Percentiles rank a stretch among this genome's conserved stretches.
phyloP scores from a whole-genome alignment of 2,797 vertebrate species.

The Novumbra hubbsi region DNA sequence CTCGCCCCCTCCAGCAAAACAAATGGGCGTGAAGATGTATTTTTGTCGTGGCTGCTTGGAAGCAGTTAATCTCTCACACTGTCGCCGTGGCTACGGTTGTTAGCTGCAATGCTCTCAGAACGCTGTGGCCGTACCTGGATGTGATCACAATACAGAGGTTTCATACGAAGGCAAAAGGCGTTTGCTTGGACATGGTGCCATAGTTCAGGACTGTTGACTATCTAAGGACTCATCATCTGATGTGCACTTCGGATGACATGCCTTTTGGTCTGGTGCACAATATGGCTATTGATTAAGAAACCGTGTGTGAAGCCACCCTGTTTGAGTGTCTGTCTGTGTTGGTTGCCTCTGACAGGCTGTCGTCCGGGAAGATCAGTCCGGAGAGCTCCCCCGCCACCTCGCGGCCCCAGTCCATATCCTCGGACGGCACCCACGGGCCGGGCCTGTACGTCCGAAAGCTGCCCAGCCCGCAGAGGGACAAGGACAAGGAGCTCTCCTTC shows the following conservation, averaged over 20 bases:
- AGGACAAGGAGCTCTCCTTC: conserved; percentile 89
- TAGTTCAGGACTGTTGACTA: conserved; percentile 54
- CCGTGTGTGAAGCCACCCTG: neutral
- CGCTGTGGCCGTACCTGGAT: conserved; percentile 36
- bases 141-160: conserved; percentile 52
- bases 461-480: conserved; percentile 89
- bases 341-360: conserved; percentile 77
- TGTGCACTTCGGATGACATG: neutral
- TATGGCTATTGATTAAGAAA: neutral
- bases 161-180: conserved; percentile 28
- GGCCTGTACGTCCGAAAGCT: conserved; percentile 89
- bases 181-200: conserved; percentile 44
- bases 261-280: conserved; percentile 23
- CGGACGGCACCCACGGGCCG: conserved; percentile 85
- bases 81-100: conserved; percentile 47
- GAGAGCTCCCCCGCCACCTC: conserved; percentile 87
- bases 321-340: conserved; percentile 38
- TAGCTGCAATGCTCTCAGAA: conserved; percentile 53
- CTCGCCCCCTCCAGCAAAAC: neutral
- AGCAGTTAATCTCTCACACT: conserved; percentile 48
- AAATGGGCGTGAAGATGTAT: conserved; percentile 52
- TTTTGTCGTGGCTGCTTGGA: conserved; percentile 60
- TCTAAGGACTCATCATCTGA: conserved; percentile 45
- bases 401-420: conserved; percentile 73
- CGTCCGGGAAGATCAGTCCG: conserved; percentile 97